Evolutionary conservation across 2,113 vertebrate species (phyloP).

Genomic region (Leucosticte australis): DNA sequence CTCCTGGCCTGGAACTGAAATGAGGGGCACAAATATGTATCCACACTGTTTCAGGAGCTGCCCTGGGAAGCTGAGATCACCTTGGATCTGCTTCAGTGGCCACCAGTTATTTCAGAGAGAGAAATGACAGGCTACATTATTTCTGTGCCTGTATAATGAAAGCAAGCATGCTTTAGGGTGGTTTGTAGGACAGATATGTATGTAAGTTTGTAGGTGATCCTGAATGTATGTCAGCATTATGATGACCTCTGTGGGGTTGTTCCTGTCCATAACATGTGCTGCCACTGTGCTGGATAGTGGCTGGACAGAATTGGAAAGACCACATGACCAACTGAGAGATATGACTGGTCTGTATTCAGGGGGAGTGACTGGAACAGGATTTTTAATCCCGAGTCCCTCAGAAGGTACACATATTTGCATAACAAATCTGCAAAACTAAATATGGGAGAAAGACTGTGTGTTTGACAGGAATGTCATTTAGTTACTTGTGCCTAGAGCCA

Average conservation of each 20-base stretch:
- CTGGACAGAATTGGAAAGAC: neutral
- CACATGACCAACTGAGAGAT: fast-evolving
- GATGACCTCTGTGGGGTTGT: neutral
- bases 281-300: neutral
- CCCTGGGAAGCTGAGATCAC: neutral
- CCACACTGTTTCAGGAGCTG: neutral
- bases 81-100: neutral
- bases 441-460: neutral
- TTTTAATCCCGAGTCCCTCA: neutral
- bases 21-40: neutral
- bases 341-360: neutral
- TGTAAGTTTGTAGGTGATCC: neutral
- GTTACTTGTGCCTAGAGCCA: neutral
- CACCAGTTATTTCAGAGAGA: neutral
- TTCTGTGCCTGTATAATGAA: neutral
- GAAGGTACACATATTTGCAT: neutral
- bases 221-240: neutral
- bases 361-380: neutral
- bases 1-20: neutral
- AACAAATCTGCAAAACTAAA: neutral
- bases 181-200: neutral
- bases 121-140: neutral
- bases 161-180: neutral
- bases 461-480: neutral
- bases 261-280: neutral